These are phyloP conservation scores for Zaprionus kolodkinae DNA, from an alignment of 1,140 invertebrate species.

Conservation along the genomic window DNA sequence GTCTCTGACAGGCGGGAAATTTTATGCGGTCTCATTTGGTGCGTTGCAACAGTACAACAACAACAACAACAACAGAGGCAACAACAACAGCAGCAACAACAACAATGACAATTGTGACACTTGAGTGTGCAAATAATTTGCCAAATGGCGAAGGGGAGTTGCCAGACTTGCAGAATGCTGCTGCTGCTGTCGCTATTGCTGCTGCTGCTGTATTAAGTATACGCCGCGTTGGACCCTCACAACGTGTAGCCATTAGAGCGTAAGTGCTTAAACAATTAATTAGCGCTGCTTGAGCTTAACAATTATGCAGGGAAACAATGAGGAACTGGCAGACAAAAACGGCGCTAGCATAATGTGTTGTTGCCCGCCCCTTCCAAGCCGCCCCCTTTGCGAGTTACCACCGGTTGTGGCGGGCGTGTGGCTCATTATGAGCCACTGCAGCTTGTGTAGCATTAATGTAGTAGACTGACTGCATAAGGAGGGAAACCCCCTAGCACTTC, in stretches of 20 bases:
- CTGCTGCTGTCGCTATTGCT: constrained; percentile 27
- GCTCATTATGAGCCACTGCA: constrained; percentile 45
- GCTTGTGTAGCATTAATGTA: constrained; percentile 40
- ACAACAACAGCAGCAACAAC: neutral
- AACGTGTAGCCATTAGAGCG: constrained; percentile 61
- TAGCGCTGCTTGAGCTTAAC: constrained; percentile 62
- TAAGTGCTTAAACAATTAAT: constrained; percentile 78
- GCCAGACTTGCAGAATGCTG: neutral
- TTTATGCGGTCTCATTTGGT: constrained; percentile 73
- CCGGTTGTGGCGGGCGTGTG: constrained; percentile 1
- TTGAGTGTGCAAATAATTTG: constrained; percentile 73
- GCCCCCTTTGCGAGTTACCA: no score
- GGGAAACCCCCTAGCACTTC: constrained; percentile 33
- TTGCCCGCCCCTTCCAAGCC: no score
- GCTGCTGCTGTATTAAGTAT: constrained; percentile 34
- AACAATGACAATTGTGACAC: constrained; percentile 62
- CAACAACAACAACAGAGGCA: neutral
- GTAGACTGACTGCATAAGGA: constrained; percentile 34
- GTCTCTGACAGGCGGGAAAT: constrained; percentile 44
- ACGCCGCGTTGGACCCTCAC: constrained; percentile 46
- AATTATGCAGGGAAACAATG: constrained; percentile 49
- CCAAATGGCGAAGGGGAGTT: neutral
- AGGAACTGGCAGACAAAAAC: constrained; percentile 51
- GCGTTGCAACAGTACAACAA: constrained; percentile 32
- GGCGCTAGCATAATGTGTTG: constrained; percentile 29